A percentile compares a stretch with the other conserved stretches of the same genome.
These are phyloP conservation scores for Drosophila pseudoananassae DNA, from an alignment of 1,140 invertebrate species.

Conservation along the genomic window DNA sequence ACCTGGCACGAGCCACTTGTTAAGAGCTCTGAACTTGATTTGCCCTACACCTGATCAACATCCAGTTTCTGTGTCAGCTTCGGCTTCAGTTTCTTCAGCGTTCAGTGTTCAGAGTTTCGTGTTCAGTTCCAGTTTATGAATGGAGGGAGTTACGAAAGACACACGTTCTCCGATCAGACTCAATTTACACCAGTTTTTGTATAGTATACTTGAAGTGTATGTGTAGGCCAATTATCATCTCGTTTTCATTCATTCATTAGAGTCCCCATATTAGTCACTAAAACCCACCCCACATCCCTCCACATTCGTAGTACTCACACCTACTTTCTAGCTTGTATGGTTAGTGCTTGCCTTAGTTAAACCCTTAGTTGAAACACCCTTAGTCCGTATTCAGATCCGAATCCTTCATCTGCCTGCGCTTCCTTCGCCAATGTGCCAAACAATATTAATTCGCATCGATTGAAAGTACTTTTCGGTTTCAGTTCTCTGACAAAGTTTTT, in stretches of 20 bases:
- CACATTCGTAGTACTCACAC: conserved; percentile 9
- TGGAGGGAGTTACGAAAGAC: conserved; percentile 52
- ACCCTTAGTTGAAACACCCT: conserved; percentile 4
- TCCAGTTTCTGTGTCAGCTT: conserved; percentile 6
- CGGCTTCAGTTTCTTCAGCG: conserved; percentile 9
- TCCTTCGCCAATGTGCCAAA: conserved; percentile 37
- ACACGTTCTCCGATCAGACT: conserved; percentile 25
- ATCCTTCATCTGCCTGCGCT: conserved; percentile 41
- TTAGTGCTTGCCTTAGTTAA: conserved; percentile 44
- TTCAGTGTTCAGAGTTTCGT: conserved; percentile 4
- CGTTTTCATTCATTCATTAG: conserved; percentile 48
- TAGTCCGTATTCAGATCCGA: conserved; percentile 10
- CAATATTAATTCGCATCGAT: conserved; percentile 52
- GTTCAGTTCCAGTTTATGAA: conserved; percentile 6
- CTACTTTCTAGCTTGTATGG: conserved; percentile 6
- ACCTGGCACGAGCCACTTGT: conserved; percentile 74
- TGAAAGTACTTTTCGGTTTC: conserved; percentile 40
- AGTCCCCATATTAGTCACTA: conserved; percentile 54
- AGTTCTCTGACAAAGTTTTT: conserved; percentile 48
- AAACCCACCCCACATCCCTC: neutral
- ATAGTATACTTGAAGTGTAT: conserved; percentile 10
- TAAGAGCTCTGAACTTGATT: conserved; percentile 57
- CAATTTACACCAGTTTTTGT: conserved; percentile 40
- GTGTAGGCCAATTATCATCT: conserved; percentile 55
- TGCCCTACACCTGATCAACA: conserved; percentile 60